Evolutionary conservation across 2,888 invertebrate species (phyloP).

Genomic region (Sinohyriopsis cumingii): DNA sequence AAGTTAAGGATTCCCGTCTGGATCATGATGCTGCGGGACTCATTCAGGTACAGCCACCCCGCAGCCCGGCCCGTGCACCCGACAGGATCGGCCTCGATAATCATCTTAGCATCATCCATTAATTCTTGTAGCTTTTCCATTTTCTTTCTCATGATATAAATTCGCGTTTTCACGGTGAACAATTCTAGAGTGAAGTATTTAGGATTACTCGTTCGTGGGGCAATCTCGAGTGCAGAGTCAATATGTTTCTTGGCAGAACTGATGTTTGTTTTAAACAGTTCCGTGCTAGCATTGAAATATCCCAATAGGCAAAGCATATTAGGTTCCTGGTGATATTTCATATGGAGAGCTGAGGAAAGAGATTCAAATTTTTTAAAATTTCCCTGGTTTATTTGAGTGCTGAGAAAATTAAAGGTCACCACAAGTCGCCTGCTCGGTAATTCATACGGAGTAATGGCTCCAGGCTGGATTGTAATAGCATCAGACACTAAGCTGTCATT

Average conservation of each 20-base stretch:
- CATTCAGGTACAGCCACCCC: constrained; percentile 46
- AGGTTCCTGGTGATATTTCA: constrained; percentile 11
- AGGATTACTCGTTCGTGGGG: constrained; percentile 35
- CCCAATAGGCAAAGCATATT: constrained; percentile 38
- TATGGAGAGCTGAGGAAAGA: constrained; percentile 14
- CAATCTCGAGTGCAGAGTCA: constrained; percentile 25
- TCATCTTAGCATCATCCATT: constrained; percentile 40
- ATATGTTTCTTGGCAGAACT: constrained; percentile 33
- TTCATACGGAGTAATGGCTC: constrained; percentile 1
- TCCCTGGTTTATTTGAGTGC: constrained; percentile 42
- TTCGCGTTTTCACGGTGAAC: constrained; percentile 36
- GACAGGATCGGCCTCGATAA: constrained; percentile 38
- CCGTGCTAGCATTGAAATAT: constrained; percentile 31
- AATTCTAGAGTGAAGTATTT: constrained; percentile 40
- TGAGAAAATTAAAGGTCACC: constrained; percentile 37
- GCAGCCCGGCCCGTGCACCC: constrained; percentile 43
- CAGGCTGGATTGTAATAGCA: too few species aligned
- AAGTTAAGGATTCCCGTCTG: constrained; percentile 35
- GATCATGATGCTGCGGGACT: constrained; percentile 30
- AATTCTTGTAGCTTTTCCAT: constrained; percentile 35
- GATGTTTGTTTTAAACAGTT: constrained; percentile 33
- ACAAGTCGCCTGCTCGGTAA: constrained; percentile 15
- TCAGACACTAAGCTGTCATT: too few species aligned
- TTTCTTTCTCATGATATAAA: constrained; percentile 41
- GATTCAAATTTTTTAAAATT: constrained; percentile 29